phyloP scores from a whole-genome alignment of 1,140 invertebrate species.

The Drosophila lacteicornis region DNA sequence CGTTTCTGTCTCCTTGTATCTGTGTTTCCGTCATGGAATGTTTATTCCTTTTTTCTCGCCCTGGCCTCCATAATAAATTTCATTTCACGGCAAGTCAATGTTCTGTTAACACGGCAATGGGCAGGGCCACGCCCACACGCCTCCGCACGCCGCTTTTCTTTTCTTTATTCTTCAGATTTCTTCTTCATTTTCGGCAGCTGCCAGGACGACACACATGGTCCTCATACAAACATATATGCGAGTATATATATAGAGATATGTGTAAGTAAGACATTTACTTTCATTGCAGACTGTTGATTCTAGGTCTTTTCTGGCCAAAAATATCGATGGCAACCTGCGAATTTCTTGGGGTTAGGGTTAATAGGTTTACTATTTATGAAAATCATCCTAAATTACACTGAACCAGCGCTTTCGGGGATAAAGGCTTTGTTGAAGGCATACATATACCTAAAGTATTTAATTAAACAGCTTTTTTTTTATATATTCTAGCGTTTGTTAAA shows the following conservation, averaged over 20 bases:
- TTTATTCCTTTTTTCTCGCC: slow-evolving; percentile 35
- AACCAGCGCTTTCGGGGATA: neutral
- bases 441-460: too few species aligned
- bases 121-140: slow-evolving; percentile 26
- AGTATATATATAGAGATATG: slow-evolving; percentile 22
- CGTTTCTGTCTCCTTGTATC: slow-evolving; percentile 19
- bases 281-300: slow-evolving; percentile 80
- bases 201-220: slow-evolving; percentile 5
- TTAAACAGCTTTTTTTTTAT: too few species aligned
- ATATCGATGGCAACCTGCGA: slow-evolving; percentile 31
- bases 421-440: neutral
- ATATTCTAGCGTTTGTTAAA: neutral
- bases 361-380: slow-evolving; percentile 6
- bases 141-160: slow-evolving; percentile 25
- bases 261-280: slow-evolving; percentile 79
- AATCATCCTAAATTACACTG: slow-evolving; percentile 13
- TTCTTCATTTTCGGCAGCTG: slow-evolving; percentile 47
- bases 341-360: neutral
- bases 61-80: slow-evolving; percentile 67
- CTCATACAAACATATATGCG: neutral
- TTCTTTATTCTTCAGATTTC: slow-evolving; percentile 21
- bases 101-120: slow-evolving; percentile 67
- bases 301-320: slow-evolving; percentile 66
- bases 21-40: slow-evolving; percentile 31
- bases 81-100: slow-evolving; percentile 73